Conservation (phyloP, 2,797 vertebrate genomes). For the Ispidina lecontei region DNA sequence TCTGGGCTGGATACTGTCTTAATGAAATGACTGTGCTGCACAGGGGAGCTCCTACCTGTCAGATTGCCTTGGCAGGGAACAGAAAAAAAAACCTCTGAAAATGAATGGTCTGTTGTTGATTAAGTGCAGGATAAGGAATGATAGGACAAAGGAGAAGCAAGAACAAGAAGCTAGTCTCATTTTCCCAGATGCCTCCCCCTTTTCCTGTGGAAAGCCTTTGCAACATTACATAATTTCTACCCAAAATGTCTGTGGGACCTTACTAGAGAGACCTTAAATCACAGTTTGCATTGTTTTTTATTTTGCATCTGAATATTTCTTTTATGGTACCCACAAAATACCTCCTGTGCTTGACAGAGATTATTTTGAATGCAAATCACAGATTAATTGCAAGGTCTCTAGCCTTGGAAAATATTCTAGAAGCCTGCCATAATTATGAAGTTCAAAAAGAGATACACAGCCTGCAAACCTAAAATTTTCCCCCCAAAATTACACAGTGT, state of each 20-base stretch:
- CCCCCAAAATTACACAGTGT: neutral
- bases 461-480: neutral
- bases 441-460: neutral
- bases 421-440: neutral
- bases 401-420: neutral
- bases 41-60: neutral
- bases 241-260: neutral
- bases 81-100: neutral
- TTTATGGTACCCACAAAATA: neutral
- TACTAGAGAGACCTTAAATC: neutral
- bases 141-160: neutral
- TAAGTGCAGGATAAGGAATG: neutral
- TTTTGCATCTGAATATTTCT: neutral
- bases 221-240: neutral
- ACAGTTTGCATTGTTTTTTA: neutral
- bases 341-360: neutral
- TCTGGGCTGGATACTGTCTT: neutral
- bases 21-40: neutral
- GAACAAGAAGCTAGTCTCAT: neutral
- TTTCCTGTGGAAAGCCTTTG: neutral
- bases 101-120: neutral
- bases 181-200: neutral
- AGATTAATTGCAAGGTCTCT: neutral
- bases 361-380: neutral
- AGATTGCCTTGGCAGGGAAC: neutral